Evolutionary conservation across 2,797 vertebrate genomes (phyloP).

Genomic region (Scolopax rusticola): DNA sequence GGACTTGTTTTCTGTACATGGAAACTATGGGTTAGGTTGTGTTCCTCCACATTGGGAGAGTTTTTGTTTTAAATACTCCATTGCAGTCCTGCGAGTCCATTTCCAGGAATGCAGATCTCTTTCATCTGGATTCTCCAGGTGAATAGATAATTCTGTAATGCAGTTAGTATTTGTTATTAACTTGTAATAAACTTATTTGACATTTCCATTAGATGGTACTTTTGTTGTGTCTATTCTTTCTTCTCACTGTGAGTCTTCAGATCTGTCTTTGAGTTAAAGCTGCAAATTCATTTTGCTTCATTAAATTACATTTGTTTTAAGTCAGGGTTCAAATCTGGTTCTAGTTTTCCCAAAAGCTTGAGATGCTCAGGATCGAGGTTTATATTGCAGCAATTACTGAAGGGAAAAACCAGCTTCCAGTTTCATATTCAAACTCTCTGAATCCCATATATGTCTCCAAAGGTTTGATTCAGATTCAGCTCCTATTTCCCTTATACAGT

Average conservation of each 20-base stretch:
- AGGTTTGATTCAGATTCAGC: background rate
- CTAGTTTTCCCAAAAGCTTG: background rate
- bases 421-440: background rate
- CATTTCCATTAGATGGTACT: background rate
- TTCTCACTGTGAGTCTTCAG: background rate
- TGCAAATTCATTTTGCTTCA: background rate
- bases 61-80: background rate
- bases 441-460: background rate
- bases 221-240: background rate
- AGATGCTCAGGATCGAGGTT: background rate
- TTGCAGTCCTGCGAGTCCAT: background rate
- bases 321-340: background rate
- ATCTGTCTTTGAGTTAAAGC: background rate
- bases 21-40: background rate
- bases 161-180: background rate
- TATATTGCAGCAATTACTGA: background rate
- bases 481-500: background rate
- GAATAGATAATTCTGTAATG: background rate
- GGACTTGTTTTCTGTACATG: constrained; percentile 20
- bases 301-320: background rate
- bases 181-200: constrained; percentile 48
- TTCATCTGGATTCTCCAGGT: background rate
- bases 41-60: background rate
- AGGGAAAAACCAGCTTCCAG: background rate
- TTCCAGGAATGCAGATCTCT: background rate